These are phyloP conservation scores for Vombatus ursinus DNA, from an alignment of 2,113 vertebrate genomes.

Conservation along the genomic window DNA sequence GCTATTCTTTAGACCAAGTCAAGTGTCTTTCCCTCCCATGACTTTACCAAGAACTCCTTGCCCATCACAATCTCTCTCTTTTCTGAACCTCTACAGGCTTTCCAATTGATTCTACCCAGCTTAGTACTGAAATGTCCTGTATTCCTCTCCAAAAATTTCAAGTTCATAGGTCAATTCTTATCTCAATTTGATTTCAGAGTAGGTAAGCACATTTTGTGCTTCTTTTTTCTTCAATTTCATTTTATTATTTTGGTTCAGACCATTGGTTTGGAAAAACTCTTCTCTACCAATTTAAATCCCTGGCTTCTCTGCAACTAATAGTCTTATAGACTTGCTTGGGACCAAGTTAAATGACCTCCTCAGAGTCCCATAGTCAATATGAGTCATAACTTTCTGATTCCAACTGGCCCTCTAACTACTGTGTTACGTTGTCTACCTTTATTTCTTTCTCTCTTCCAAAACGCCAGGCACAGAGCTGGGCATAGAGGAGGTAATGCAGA, in stretches of 20 bases:
- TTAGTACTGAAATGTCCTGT: background rate
- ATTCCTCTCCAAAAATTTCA: background rate
- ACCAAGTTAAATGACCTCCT: background rate
- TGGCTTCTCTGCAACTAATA: background rate
- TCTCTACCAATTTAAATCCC: background rate
- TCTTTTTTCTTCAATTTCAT: background rate
- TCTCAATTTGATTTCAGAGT: background rate
- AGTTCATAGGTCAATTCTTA: background rate
- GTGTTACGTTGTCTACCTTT: background rate
- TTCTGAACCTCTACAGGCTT: background rate
- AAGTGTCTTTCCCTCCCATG: background rate
- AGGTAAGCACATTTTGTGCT: background rate
- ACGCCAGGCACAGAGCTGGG: background rate
- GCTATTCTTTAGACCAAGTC: background rate
- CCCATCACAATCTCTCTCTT: background rate
- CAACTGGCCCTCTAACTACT: background rate
- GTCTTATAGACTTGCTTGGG: background rate
- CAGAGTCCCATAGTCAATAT: background rate
- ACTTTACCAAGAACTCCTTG: background rate
- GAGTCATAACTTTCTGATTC: background rate
- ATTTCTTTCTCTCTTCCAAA: background rate
- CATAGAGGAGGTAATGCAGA: background rate
- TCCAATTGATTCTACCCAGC: background rate
- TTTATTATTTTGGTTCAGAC: background rate
- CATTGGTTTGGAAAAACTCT: background rate